Evolutionary conservation across 1,140 invertebrate genomes (phyloP), one percentile per base, ranked within the genome.

Genomic region (Papilio glaucus): DNA sequence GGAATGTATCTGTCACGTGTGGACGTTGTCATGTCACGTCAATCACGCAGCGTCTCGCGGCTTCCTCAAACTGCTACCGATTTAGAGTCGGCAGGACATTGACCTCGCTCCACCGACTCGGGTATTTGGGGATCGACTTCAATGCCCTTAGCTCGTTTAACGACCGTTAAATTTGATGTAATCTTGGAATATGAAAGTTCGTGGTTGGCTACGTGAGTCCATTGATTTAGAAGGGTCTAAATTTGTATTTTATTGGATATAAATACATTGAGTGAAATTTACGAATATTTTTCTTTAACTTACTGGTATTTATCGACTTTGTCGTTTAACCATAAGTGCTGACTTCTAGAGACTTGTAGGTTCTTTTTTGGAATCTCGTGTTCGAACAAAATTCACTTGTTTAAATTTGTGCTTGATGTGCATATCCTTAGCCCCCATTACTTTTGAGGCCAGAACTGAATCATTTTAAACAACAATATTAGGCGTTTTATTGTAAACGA

Each of bases 121-220:
- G 10, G 9, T 65, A 65, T 65, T 65, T 39, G 33, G 18, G 15
- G 37, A 65, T 18, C 37, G 3, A 39, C 15, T 53, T 21, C n/a
- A 65, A 39, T 39, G 62, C 62, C 62, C 62, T 65, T 65, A 38
- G 39, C n/a, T 24, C 62, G 33, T 21, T 65, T 65, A 65, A 65
- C 37, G 62, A 41, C 37, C 62, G 62, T 65, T 39, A 41, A 65
- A 65, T 33, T 49, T 49, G 21, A 57, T 24, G 10, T 57, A 57
- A 57, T 57, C 49, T 57, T 57, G 49, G 9, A 26, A 53, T 39
- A 60, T 24, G 13, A 42, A 4, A 8, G 4, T 53, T 26, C 18
- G 45, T 41, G 39, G 13, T 41, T 53, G 12, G 2, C 8, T 53
- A 26, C 49, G 18, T 57, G 9, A 24, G 24, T 49, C 1, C 13